Evolutionary conservation across 2,888 invertebrate species (phyloP).

Genomic region (Drosophila emarginata): DNA sequence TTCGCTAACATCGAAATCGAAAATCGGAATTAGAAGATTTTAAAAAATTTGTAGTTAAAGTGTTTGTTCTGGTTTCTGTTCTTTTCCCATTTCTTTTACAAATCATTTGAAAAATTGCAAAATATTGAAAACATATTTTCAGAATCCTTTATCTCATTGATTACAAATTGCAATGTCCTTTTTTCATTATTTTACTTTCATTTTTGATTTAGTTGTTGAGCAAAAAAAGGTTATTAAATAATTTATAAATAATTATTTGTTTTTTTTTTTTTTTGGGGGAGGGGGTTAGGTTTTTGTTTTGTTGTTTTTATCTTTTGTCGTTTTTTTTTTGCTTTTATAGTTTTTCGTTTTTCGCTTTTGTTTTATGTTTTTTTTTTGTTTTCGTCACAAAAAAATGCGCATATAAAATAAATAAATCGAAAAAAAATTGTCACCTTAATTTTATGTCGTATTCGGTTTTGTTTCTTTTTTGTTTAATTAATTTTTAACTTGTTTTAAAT

Average conservation of each 20-base stretch:
- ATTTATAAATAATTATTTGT: background rate
- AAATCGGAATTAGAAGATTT: too few species aligned
- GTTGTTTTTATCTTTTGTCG: conserved; percentile 50
- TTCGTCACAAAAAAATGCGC: conserved; percentile 63
- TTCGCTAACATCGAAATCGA: too few species aligned
- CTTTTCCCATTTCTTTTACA: too few species aligned
- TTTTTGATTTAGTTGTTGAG: conserved; percentile 49
- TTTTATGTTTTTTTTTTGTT: conserved; percentile 30
- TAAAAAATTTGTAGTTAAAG: too few species aligned
- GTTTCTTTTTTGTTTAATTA: conserved; percentile 1
- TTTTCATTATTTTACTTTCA: background rate
- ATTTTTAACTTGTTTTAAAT: conserved; percentile 15
- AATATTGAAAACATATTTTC: too few species aligned
- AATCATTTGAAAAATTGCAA: too few species aligned
- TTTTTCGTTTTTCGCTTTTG: background rate
- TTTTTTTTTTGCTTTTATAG: conserved; percentile 35
- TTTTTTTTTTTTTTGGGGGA: background rate
- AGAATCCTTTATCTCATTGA: background rate
- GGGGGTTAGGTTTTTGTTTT: conserved; percentile 10
- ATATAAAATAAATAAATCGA: conserved; percentile 57
- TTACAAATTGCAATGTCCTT: background rate
- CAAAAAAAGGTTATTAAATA: conserved; percentile 47
- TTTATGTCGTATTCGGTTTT: conserved; percentile 26
- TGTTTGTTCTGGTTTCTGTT: too few species aligned
- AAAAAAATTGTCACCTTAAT: conserved; percentile 60